These are phyloP conservation scores for Phylloscopus trochilus DNA, from an alignment of 2,113 vertebrate species.

Conservation along the genomic window DNA sequence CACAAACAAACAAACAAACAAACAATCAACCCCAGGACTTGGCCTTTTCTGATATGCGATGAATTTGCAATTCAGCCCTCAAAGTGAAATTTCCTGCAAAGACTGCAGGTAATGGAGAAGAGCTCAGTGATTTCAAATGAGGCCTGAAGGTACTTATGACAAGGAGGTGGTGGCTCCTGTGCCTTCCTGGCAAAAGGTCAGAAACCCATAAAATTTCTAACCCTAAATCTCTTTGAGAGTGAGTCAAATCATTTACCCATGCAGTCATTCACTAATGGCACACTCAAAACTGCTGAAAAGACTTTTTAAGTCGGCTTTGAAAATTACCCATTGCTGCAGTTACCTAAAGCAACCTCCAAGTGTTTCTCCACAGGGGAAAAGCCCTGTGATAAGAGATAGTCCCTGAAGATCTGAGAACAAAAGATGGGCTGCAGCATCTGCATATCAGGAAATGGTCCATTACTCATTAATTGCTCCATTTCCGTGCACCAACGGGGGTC, in stretches of 20 bases:
- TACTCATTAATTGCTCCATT: constrained; percentile 32
- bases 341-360: constrained; percentile 62
- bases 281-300: constrained; percentile 38
- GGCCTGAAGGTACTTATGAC: background rate
- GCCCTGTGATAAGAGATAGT: constrained; percentile 48
- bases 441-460: constrained; percentile 16
- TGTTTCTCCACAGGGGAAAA: constrained; percentile 46
- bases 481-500: constrained; percentile 2
- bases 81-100: background rate
- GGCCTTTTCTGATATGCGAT: background rate
- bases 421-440: constrained; percentile 4
- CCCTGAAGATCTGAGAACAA: constrained; percentile 17
- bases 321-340: background rate
- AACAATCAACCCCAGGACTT: background rate
- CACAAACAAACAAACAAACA: background rate
- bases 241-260: background rate
- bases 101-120: background rate
- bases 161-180: background rate
- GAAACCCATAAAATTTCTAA: background rate
- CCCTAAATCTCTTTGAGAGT: background rate
- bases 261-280: background rate
- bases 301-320: background rate
- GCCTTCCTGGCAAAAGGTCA: background rate
- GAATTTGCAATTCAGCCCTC: background rate
- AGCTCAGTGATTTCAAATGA: background rate